Base-by-base conservation (phyloP, 2,888 invertebrate species). In the Plusia festucae region DNA sequence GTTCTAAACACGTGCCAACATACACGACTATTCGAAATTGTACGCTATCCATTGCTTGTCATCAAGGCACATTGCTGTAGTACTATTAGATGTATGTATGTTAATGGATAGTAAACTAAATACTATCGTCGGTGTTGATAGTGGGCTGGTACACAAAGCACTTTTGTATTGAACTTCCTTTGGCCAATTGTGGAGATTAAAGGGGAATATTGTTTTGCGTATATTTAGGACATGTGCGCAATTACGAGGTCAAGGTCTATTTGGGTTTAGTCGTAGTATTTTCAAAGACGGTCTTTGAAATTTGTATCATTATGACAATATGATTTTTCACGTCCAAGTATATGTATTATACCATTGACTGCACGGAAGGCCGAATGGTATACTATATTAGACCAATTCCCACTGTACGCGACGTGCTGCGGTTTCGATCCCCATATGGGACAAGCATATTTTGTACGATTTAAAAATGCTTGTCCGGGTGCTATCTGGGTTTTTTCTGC, bases 1-100 rank as follows among this genome's bases (percentile, higher is more conserved):
- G 16, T 34, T 46, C 8, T 51, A 22, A 60, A 65, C 65, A 72
- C 70, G 72, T 74, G 72, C 20, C n/a, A 8, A 11, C n/a, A 18
- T 24, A 9, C 2, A 6, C 0, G 40, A 13, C n/a, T 30, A 55
- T 15, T 22, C 2, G 1, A 32, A 49, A 53, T 0, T 4, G 13
- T 34, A 22, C 8, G 27, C 2, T 27, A 11, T 58, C 20, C 56
- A 58, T 44, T 65, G 57, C 60, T 32, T 32, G 22, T 15, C 11
- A n/a, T 18, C 8, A 27, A 32, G 2, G 22, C 22, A 18, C 4
- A n/a, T 2, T 44, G 5, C 0, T 18, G 0, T 9, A 8, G n/a
- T 2, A 6, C 6, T 30, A 1, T 1, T 8, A 1, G 18, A 54
- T 0, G 4, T 52, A 51, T n/a, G 13, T 0, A n/a, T n/a, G 24